These are phyloP conservation scores for Cherax destructor DNA, from an alignment of 1,140 invertebrate species.

Conservation along the genomic window DNA sequence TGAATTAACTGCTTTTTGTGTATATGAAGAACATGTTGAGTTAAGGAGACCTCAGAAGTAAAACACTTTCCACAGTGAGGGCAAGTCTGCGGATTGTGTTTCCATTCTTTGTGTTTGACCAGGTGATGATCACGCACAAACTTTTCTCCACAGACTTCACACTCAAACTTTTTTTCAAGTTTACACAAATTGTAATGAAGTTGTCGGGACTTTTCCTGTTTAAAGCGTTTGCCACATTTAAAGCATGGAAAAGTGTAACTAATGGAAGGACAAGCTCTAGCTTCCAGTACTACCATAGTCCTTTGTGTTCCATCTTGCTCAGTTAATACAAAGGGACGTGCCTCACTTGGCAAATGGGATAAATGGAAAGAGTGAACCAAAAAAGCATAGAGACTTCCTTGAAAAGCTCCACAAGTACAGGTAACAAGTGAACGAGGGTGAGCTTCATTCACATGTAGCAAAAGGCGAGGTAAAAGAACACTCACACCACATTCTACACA, in stretches of 20 bases:
- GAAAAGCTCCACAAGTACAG: slow-evolving; percentile 68
- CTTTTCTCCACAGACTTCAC: slow-evolving; percentile 69
- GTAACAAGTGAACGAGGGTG: slow-evolving; percentile 56
- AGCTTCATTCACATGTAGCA: slow-evolving; percentile 53
- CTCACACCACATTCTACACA: slow-evolving; percentile 70
- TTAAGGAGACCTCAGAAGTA: slow-evolving; percentile 67
- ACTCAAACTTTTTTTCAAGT: slow-evolving; percentile 70
- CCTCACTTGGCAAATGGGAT: slow-evolving; percentile 70
- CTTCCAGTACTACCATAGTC: slow-evolving; percentile 69
- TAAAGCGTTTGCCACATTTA: slow-evolving; percentile 70
- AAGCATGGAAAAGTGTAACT: slow-evolving; percentile 67
- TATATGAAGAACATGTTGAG: slow-evolving; percentile 71
- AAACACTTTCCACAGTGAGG: slow-evolving; percentile 69
- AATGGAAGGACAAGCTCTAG: slow-evolving; percentile 46
- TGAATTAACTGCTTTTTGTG: slow-evolving; percentile 67
- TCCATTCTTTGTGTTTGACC: slow-evolving; percentile 71
- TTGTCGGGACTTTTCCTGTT: slow-evolving; percentile 71
- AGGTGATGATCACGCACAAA: slow-evolving; percentile 70
- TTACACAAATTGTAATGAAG: slow-evolving; percentile 71
- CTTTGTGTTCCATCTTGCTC: slow-evolving; percentile 37
- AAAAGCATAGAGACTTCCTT: slow-evolving; percentile 60
- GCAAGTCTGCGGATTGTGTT: slow-evolving; percentile 71
- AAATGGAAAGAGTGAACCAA: slow-evolving; percentile 71
- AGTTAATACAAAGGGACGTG: slow-evolving; percentile 64
- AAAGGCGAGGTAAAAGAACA: slow-evolving; percentile 61